A percentile compares a stretch with the other conserved stretches of the same genome.
Conservation (phyloP, 2,113 vertebrate species). For the Oenanthe oenanthe region DNA sequence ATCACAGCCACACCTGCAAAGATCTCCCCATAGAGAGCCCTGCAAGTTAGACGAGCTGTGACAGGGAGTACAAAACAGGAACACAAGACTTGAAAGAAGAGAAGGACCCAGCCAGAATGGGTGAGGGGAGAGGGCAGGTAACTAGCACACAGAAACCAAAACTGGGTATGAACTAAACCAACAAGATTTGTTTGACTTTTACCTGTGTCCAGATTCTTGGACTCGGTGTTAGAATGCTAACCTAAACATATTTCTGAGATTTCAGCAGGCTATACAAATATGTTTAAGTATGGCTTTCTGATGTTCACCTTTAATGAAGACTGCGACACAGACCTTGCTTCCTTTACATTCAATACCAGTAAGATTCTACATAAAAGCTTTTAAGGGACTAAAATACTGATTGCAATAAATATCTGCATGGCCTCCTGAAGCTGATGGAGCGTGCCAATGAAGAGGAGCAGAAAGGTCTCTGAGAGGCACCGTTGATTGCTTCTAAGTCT, state of each 20-base stretch:
- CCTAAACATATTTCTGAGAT: slow-evolving; percentile 47
- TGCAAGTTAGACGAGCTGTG: neutral
- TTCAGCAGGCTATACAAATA: slow-evolving; percentile 60
- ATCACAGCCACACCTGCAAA: slow-evolving; percentile 8
- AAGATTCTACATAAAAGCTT: slow-evolving; percentile 78
- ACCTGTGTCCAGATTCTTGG: neutral
- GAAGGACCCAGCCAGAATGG: neutral
- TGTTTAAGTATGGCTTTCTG: slow-evolving; percentile 69
- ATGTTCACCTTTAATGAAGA: slow-evolving; percentile 56
- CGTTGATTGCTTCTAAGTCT: slow-evolving; percentile 70
- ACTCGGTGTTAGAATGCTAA: slow-evolving; percentile 5
- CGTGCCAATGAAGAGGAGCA: slow-evolving; percentile 60
- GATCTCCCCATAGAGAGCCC: neutral
- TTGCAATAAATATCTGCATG: slow-evolving; percentile 76
- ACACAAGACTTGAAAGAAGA: neutral
- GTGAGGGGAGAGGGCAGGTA: neutral
- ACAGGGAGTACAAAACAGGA: neutral
- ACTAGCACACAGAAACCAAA: slow-evolving; percentile 24
- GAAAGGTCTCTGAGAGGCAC: slow-evolving; percentile 76
- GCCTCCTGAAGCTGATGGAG: slow-evolving; percentile 69
- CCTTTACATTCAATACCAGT: slow-evolving; percentile 81
- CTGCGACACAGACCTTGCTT: slow-evolving; percentile 76
- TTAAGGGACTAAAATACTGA: slow-evolving; percentile 86
- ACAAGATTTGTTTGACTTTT: slow-evolving; percentile 35
- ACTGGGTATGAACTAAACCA: slow-evolving; percentile 6